Base-by-base conservation (phyloP, 2,113 vertebrate species). In the Dipodomys spectabilis region DNA sequence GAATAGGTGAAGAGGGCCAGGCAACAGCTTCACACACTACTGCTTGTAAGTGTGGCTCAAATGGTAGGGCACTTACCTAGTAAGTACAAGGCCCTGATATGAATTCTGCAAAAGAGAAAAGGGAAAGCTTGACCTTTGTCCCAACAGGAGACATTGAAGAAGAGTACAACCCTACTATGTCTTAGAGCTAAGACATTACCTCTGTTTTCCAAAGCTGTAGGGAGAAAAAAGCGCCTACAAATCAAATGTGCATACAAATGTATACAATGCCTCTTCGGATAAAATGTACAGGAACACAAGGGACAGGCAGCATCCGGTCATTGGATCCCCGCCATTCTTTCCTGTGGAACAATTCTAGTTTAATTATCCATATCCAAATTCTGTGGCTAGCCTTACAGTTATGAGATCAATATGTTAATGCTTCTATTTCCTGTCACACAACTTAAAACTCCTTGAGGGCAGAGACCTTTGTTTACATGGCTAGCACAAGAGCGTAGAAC, bases 401-500 rank as follows among this genome's bases (percentile, higher is more conserved):
- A 30, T 82, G 82, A 92, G 45, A n/a, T 92, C 69, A 78, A 35
- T 68, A 72, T 74, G 18, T 81, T 72, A 64, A 64, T 82, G 30
- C 27, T 27, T 92, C 86, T 82, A 44, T 79, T 81, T 95, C 85
- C 81, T 44, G 35, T 67, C 45, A n/a, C 68, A 39, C 20, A 82
- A 69, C 16, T 53, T 92, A 84, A 92, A 39, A 91, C n/a, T 83
- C 73, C 28, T 57, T 35, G 18, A 62, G 45, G 22, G 3, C 11
- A 60, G n/a, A 12, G 10, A 30, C 25, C 72, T 89, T 86, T 84
- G 82, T 88, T 90, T 85, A 39, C 71, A 32, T 82, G 35, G 84
- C 5, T 86, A n/a, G 68, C 69, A 11, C 16, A 68, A 45, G 18
- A 35, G 13, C 64, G 53, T 16, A 79, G 65, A 68, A 64, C 77